Conservation (phyloP, 2,797 vertebrate genomes). For the Zalophus californianus region DNA sequence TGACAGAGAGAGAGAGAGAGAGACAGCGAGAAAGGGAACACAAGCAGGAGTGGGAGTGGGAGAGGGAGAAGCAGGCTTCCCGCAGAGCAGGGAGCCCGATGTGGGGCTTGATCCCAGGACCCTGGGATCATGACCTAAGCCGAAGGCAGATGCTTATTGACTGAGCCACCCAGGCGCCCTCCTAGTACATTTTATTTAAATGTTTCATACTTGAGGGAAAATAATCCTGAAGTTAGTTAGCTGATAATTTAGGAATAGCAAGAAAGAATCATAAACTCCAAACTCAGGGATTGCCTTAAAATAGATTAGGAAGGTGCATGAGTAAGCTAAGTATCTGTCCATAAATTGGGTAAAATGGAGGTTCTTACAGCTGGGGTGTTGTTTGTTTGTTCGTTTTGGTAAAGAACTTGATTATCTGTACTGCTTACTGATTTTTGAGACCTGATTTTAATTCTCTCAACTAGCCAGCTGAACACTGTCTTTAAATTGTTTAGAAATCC, state of each 20-base stretch:
- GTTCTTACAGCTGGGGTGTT: not conserved
- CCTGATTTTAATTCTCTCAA: slow-evolving; percentile 43
- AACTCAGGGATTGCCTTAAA: slow-evolving; percentile 20
- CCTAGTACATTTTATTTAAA: not conserved
- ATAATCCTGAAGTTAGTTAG: not conserved
- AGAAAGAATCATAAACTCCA: slow-evolving; percentile 29
- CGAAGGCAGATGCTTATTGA: no score
- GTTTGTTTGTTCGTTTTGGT: not conserved
- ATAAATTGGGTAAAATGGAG: slow-evolving; percentile 24
- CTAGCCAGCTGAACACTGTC: not conserved
- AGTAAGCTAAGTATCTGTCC: not conserved
- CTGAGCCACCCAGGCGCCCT: not conserved
- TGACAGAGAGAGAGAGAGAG: no score
- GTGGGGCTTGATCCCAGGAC: no score
- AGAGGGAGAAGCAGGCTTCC: no score
- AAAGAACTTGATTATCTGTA: not conserved
- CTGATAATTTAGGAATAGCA: slow-evolving; percentile 41
- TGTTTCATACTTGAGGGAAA: slow-evolving; percentile 19
- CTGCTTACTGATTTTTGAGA: slow-evolving; percentile 13
- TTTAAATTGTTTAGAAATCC: slow-evolving; percentile 45
- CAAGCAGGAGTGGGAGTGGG: no score
- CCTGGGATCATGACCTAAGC: no score
- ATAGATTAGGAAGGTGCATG: not conserved
- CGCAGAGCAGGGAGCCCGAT: no score
- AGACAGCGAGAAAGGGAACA: no score